Conservation (phyloP, 2,888 invertebrate genomes). For the Rhopalosiphum nymphaeae region DNA sequence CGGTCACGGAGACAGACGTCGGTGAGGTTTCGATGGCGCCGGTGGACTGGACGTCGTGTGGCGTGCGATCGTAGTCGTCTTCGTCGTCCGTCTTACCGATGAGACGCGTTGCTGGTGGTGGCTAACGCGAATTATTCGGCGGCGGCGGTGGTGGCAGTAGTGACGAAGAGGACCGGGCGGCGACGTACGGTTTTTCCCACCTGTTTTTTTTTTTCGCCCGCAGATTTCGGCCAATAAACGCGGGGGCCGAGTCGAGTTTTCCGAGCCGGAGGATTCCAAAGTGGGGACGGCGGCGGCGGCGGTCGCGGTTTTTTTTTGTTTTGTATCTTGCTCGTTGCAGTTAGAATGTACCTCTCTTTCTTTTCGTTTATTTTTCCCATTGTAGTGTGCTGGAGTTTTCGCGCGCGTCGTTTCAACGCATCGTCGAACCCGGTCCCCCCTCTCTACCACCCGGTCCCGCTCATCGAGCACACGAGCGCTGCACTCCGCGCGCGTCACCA, state of each 20-base stretch:
- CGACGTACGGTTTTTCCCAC: slow-evolving; percentile 56
- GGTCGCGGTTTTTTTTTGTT: not conserved
- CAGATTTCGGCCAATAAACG: slow-evolving; percentile 59
- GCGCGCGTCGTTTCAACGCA: slow-evolving; percentile 36
- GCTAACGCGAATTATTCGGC: not conserved
- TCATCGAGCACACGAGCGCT: not conserved
- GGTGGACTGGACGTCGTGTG: slow-evolving; percentile 43
- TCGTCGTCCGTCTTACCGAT: not conserved
- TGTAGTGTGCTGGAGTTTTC: not conserved
- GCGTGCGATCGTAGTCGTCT: slow-evolving; percentile 1
- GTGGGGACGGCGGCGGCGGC: not conserved
- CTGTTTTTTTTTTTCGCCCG: slow-evolving; percentile 13
- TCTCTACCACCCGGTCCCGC: not conserved
- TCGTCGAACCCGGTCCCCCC: not conserved
- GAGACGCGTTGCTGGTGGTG: not conserved
- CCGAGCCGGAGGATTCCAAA: not conserved
- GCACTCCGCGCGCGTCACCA: not conserved
- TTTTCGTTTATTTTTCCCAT: not conserved
- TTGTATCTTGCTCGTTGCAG: not conserved
- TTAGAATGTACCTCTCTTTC: not conserved
- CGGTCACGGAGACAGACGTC: slow-evolving; percentile 32
- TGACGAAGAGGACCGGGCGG: not conserved
- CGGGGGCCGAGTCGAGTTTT: slow-evolving; percentile 27
- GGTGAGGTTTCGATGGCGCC: slow-evolving; percentile 45
- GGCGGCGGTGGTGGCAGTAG: not conserved